These are phyloP conservation scores for Pygoscelis antarcticus DNA, from an alignment of 2,113 vertebrate genomes.

Conservation along the genomic window DNA sequence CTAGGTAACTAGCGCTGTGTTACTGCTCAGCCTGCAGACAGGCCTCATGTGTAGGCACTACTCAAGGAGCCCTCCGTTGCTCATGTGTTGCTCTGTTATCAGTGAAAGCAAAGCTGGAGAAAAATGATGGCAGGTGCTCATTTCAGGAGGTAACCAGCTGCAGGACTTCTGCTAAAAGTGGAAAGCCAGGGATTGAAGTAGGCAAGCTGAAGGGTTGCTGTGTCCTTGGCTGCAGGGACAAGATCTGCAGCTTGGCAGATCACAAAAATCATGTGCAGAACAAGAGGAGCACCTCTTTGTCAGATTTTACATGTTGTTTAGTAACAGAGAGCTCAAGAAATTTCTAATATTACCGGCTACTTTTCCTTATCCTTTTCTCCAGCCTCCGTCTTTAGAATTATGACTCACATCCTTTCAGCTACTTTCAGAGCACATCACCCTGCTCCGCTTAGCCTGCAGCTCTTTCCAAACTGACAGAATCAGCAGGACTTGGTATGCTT, in stretches of 20 bases:
- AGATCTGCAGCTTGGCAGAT: not conserved
- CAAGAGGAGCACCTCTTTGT: not conserved
- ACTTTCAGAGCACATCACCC: not conserved
- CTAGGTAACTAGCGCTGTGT: not conserved
- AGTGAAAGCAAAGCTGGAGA: not conserved
- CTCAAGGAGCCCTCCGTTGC: accelerated
- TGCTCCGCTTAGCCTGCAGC: not conserved
- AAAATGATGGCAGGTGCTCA: not conserved
- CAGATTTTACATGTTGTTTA: not conserved
- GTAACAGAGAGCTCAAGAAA: not conserved
- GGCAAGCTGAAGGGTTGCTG: not conserved
- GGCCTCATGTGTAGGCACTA: too few species aligned
- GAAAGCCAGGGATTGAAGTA: not conserved
- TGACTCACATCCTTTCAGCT: not conserved
- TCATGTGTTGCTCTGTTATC: not conserved
- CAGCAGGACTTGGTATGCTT: not conserved
- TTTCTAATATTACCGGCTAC: not conserved
- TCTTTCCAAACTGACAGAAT: not conserved
- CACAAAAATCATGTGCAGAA: not conserved
- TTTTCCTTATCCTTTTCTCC: not conserved
- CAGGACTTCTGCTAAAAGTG: not conserved
- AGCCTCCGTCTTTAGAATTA: not conserved
- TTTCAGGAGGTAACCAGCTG: not conserved
- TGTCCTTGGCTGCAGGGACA: not conserved
- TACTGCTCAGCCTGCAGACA: not conserved